Percentiles rank a stretch among this genome's conserved stretches.
Conservation (phyloP, 2,113 vertebrate species). For the Microcebus griseorufus region DNA sequence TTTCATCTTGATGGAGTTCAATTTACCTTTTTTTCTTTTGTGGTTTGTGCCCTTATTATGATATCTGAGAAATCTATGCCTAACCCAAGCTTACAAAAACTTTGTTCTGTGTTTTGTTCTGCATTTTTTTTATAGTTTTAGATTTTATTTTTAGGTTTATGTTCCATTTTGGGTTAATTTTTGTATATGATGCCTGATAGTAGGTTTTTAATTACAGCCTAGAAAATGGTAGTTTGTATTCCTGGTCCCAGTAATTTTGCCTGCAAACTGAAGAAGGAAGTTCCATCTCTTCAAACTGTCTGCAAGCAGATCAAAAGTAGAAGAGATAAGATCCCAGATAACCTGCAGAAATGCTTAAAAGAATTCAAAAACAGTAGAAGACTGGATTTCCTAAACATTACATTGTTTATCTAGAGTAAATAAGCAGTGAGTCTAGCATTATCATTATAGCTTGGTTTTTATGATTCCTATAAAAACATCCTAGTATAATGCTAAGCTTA, state of each 20-base stretch:
- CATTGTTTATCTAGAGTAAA: conserved; percentile 54
- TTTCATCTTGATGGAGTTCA: neutral
- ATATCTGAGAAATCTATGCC: neutral
- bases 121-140: neutral
- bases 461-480: conserved; percentile 52
- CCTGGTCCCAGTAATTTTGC: neutral
- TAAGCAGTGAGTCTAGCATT: conserved; percentile 30
- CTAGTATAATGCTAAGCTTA: conserved; percentile 11
- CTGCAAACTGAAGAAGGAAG: neutral
- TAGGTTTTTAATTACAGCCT: neutral
- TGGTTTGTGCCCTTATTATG: neutral
- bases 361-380: conserved; percentile 31
- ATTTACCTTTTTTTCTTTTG: neutral
- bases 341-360: conserved; percentile 23
- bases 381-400: conserved; percentile 34
- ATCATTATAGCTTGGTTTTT: conserved; percentile 41
- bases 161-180: neutral
- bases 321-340: conserved; percentile 28
- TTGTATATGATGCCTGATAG: neutral
- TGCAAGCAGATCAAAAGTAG: conserved; percentile 23
- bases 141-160: neutral
- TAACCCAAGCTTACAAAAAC: neutral
- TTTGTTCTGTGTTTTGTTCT: neutral
- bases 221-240: neutral
- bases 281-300: neutral